Conservation (phyloP, 2,888 invertebrate genomes). For the Notodonta dromedarius region DNA sequence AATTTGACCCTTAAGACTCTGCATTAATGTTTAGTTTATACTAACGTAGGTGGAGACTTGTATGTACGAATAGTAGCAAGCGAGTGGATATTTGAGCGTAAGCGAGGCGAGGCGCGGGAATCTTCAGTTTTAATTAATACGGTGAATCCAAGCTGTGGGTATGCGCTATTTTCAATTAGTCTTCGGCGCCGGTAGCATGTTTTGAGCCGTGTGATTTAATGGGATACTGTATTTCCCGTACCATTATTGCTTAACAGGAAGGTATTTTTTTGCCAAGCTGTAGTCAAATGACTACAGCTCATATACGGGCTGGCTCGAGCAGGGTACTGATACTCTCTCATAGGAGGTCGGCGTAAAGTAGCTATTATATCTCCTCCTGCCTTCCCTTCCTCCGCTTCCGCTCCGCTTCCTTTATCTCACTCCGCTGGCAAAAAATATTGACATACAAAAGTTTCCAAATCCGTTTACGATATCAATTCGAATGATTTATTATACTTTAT, state of each 20-base stretch:
- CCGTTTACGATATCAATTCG: no score
- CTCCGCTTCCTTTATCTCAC: no score
- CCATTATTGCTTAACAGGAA: slow-evolving; percentile 55
- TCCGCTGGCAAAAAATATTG: no score
- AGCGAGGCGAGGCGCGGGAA: slow-evolving; percentile 74
- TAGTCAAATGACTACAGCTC: no score
- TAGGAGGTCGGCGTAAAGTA: no score
- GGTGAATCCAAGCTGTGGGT: slow-evolving; percentile 67
- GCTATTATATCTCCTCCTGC: no score
- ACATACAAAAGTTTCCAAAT: no score
- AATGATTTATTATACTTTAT: no score
- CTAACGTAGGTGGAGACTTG: slow-evolving; percentile 52
- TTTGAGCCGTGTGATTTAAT: slow-evolving; percentile 75
- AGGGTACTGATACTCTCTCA: no score
- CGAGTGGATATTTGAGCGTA: slow-evolving; percentile 69
- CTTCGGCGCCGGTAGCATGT: slow-evolving; percentile 74
- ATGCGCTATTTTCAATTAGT: slow-evolving; percentile 79
- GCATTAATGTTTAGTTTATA: slow-evolving; percentile 70
- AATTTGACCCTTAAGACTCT: slow-evolving; percentile 68
- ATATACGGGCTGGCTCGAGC: no score
- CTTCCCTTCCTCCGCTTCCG: no score
- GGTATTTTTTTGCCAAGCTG: no score
- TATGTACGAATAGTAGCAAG: slow-evolving; percentile 58
- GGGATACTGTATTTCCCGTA: slow-evolving; percentile 64
- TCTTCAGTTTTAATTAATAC: slow-evolving; percentile 81